Conservation (phyloP, 2,888 invertebrate genomes). For the Tolmerus cingulatus region DNA sequence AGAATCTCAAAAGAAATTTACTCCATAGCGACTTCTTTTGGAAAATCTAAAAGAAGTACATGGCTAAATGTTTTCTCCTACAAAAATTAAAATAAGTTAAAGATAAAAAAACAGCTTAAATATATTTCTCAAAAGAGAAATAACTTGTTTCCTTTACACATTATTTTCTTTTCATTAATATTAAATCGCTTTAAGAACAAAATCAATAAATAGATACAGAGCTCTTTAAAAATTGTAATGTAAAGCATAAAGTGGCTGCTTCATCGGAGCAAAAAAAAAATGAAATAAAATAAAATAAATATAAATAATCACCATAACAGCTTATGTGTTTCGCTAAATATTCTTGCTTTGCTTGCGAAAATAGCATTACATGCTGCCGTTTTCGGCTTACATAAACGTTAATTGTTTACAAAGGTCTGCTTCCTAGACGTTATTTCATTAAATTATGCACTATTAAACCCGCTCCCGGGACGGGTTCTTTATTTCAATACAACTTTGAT, state of each 20-base stretch:
- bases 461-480: not conserved
- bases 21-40: conserved; percentile 26
- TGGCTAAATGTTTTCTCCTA: not conserved
- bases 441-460: not conserved
- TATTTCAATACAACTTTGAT: conserved; percentile 14
- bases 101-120: conserved; percentile 27
- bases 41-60: conserved; percentile 19
- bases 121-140: conserved; percentile 34
- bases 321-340: conserved; percentile 5
- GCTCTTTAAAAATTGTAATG: not conserved
- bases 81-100: not conserved
- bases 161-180: conserved; percentile 35
- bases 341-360: not conserved
- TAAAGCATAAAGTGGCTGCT: not conserved
- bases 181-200: conserved; percentile 28
- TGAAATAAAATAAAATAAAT: conserved; percentile 5
- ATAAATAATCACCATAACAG: conserved; percentile 34
- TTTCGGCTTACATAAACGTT: not conserved
- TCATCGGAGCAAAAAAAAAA: not conserved
- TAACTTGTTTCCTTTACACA: conserved; percentile 16
- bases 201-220: conserved; percentile 30
- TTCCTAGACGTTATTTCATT: not conserved
- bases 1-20: conserved; percentile 25
- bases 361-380: not conserved
- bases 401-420: not conserved